Evolutionary conservation across 2,888 invertebrate genomes (phyloP).

Genomic region (Xanthia icteritia): DNA sequence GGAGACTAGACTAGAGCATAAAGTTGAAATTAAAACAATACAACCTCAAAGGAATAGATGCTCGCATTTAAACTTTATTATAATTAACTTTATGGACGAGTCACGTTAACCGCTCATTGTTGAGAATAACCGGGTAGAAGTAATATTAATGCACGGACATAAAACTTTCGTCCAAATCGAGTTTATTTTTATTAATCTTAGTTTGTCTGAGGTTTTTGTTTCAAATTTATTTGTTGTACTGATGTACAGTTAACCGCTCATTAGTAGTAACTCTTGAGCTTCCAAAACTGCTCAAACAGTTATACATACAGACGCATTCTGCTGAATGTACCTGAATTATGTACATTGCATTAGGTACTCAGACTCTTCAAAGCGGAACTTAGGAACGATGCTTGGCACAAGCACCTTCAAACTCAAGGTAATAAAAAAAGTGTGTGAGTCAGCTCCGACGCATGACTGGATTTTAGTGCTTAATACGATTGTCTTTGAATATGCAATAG

Average conservation of each 20-base stretch:
- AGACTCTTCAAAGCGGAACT: no score
- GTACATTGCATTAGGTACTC: no score
- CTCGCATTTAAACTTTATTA: slow-evolving; percentile 57
- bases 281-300: not conserved
- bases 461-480: no score
- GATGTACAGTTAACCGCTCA: not conserved
- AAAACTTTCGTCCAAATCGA: not conserved
- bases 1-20: slow-evolving; percentile 27
- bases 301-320: not conserved
- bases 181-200: not conserved
- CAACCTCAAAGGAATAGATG: slow-evolving; percentile 43
- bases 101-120: slow-evolving; percentile 36
- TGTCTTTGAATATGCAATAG: no score
- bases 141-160: slow-evolving; percentile 10
- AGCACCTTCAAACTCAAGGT: not conserved
- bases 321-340: not conserved
- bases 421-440: no score
- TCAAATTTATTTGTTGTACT: not conserved
- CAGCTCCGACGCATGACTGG: no score
- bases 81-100: slow-evolving; percentile 45
- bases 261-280: not conserved
- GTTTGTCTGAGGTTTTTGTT: not conserved
- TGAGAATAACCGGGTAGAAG: slow-evolving; percentile 2
- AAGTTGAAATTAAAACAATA: slow-evolving; percentile 48
- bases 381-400: no score